phyloP scores from a whole-genome alignment of 2,888 invertebrate species.

The Deroplatys truncata region DNA sequence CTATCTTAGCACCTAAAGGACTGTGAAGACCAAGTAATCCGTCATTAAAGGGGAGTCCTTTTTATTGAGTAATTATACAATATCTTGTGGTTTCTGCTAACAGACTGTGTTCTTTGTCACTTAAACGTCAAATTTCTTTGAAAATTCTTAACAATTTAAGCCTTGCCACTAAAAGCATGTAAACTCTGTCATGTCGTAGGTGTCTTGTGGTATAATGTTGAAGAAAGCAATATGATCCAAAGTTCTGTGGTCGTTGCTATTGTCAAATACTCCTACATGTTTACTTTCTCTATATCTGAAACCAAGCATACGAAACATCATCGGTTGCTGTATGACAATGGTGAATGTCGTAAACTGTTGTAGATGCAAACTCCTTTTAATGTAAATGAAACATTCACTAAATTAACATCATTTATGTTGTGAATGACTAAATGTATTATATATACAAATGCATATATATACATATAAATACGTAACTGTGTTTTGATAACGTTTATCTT shows the following conservation, averaged over 20 bases:
- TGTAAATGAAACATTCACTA: slow-evolving; percentile 18
- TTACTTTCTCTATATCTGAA: not conserved
- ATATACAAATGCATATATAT: slow-evolving; percentile 18
- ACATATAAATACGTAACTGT: slow-evolving; percentile 6
- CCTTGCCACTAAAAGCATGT: not conserved
- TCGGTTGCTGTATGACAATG: slow-evolving; percentile 23
- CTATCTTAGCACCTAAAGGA: not conserved
- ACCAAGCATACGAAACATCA: not conserved
- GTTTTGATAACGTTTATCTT: slow-evolving; percentile 20
- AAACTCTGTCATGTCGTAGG: not conserved
- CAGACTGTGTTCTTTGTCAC: not conserved
- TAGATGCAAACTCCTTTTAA: slow-evolving; percentile 14
- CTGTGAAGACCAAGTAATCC: not conserved
- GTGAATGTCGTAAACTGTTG: slow-evolving; percentile 1
- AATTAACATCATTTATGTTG: slow-evolving; percentile 13
- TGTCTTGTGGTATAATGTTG: not conserved
- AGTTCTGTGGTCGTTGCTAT: slow-evolving; percentile 1
- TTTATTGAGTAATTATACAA: not conserved
- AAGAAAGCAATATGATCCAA: slow-evolving; percentile 17
- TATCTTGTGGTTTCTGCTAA: not conserved
- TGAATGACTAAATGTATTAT: slow-evolving; percentile 11
- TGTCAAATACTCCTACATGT: not conserved
- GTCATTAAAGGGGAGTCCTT: not conserved
- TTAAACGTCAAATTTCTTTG: not conserved
- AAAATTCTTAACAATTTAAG: not conserved